Evolutionary conservation across 1,140 invertebrate species (phyloP), one percentile per base, ranked within the genome.

Genomic region (Tetragnatha versicolor): DNA sequence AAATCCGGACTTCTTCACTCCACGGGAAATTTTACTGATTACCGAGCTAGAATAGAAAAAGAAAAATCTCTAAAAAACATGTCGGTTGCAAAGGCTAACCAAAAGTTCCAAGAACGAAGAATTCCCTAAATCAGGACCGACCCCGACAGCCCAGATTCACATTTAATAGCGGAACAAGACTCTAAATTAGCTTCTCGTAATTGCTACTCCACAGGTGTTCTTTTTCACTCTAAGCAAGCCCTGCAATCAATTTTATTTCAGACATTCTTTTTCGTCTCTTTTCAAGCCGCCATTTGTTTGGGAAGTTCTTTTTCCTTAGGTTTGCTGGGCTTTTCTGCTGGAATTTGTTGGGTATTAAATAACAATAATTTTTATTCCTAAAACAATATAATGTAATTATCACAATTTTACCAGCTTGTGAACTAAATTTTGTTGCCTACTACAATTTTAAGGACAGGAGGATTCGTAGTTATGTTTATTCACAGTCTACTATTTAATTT

Each of bases 181-280:
- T 12, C 58, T 20, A 75, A 75, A 75, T 75, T 75, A 75, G 58
- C n/a, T 12, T 7, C 39, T 20, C 22, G 42, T 63, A 75, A 75
- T 75, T 75, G 72, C 45, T 61, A 31, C 35, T 2, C 72, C 45
- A 75, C 55, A 75, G 53, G 55, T 75, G 29, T 75, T 25, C 20
- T 31, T 14, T 27, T 27, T 25, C 29, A 25, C 20, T 17, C 58
- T 27, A 25, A 17, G 9, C n/a, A 33, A 35, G 20, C 27, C 12
- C 10, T 29, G 29, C 42, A 75, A 75, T 75, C 72, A 63, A 47
- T 39, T 63, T 75, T 63, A 63, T 75, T 75, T 35, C 53, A 75
- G 20, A 12, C 2, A 3, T 2, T 49, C 20, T 49, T 65, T 65
- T 45, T 42, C 31, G 17, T 55, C 2, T 25, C 10, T 31, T 60